These are phyloP conservation scores for Nylanderia fulva DNA, from an alignment of 1,140 invertebrate species.

Conservation along the genomic window DNA sequence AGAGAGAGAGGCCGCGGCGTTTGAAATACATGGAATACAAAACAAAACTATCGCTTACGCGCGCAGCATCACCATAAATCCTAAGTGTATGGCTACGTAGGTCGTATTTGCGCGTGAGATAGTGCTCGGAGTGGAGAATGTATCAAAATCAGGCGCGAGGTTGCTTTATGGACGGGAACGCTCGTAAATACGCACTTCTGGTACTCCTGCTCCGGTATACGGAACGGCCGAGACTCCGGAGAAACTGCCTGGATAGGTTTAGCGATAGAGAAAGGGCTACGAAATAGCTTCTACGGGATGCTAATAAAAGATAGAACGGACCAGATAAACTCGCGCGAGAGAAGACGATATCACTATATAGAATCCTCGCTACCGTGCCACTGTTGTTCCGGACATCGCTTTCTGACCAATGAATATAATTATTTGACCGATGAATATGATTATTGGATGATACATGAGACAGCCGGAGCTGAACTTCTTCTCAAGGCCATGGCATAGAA, in stretches of 20 bases:
- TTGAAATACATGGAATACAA: constrained; percentile 69
- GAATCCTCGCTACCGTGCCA: constrained; percentile 22
- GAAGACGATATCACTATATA: constrained; percentile 72
- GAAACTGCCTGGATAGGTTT: constrained; percentile 79
- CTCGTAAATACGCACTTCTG: constrained; percentile 87
- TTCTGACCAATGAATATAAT: constrained; percentile 54
- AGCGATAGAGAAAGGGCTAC: constrained; percentile 82
- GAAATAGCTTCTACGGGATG: constrained; percentile 83
- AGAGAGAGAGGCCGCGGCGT: constrained; percentile 43
- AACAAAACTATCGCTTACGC: constrained; percentile 78
- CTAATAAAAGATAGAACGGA: constrained; percentile 85
- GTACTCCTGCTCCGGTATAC: constrained; percentile 79
- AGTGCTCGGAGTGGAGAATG: constrained; percentile 84
- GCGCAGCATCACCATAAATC: constrained; percentile 84
- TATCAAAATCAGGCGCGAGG: constrained; percentile 87
- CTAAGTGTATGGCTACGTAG: constrained; percentile 83
- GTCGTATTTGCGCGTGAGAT: constrained; percentile 86
- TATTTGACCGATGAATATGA: constrained; percentile 58
- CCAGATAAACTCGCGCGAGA: constrained; percentile 78
- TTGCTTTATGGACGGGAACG: constrained; percentile 86
- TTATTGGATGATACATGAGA: constrained; percentile 19
- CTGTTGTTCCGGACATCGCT: constrained; percentile 79
- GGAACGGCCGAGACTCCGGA: constrained; percentile 79
- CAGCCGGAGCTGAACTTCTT: not conserved
- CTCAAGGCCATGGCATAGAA: not conserved